Conservation (phyloP, 2,113 vertebrate genomes). For the Pelusios castaneus region DNA sequence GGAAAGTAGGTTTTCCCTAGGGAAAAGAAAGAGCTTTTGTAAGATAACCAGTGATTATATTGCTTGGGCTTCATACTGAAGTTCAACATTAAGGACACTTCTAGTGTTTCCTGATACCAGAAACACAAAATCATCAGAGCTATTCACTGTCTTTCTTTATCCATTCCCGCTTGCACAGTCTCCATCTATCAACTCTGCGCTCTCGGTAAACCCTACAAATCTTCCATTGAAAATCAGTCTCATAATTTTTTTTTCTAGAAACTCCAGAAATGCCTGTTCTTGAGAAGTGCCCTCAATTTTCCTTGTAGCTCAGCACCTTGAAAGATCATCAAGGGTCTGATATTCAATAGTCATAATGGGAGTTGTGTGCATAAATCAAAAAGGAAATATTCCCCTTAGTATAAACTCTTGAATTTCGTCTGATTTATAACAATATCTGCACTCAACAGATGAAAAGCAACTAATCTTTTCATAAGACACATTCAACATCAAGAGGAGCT, state of each 20-base stretch:
- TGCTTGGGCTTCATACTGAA: background rate
- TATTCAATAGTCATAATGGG: background rate
- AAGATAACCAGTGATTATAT: background rate
- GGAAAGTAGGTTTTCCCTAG: background rate
- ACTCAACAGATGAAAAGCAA: background rate
- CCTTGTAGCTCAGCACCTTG: background rate
- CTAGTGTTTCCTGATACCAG: background rate
- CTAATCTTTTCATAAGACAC: background rate
- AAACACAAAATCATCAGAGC: background rate
- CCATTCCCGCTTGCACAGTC: background rate
- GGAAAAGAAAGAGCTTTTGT: background rate
- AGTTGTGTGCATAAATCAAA: background rate
- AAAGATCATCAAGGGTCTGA: background rate
- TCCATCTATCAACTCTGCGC: background rate
- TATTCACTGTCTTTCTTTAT: background rate
- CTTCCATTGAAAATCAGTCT: background rate
- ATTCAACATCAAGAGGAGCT: background rate
- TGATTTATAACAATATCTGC: background rate
- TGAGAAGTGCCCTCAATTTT: background rate
- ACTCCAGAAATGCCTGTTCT: background rate
- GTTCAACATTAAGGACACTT: background rate
- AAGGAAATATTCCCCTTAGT: background rate
- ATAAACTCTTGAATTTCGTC: too few species aligned
- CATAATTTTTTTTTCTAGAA: background rate
- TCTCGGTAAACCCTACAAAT: background rate